Evolutionary conservation across 2,113 vertebrate genomes (phyloP).

Genomic region (Brachyhypopomus gauderio): DNA sequence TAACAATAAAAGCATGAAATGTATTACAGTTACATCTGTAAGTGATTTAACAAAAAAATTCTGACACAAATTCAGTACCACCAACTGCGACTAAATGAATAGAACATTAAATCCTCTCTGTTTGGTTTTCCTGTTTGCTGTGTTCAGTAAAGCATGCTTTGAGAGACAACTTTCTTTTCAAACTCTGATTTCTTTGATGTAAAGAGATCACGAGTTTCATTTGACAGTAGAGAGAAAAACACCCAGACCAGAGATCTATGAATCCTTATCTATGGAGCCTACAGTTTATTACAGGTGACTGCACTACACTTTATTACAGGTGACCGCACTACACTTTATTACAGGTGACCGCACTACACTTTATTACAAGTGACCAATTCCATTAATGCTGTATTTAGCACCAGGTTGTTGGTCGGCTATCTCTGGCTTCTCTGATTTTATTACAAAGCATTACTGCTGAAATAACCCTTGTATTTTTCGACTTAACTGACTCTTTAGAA

Average conservation of each 20-base stretch:
- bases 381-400: conserved; percentile 10
- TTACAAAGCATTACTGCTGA: conserved; percentile 11
- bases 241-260: not conserved
- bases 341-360: not conserved
- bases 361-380: conserved; percentile 30
- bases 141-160: not conserved
- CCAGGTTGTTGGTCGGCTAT: not conserved
- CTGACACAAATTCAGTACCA: not conserved
- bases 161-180: not conserved
- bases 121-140: not conserved
- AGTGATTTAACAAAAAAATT: not conserved
- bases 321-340: not conserved
- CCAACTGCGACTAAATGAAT: not conserved
- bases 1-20: not conserved
- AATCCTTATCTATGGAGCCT: no score
- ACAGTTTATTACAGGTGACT: not conserved
- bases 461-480: conserved; percentile 1
- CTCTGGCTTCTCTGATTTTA: conserved; percentile 16
- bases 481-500: not conserved
- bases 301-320: conserved; percentile 16
- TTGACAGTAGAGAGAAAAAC: conserved; percentile 1
- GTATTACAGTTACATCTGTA: not conserved
- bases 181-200: not conserved
- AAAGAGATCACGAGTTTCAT: not conserved
- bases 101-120: not conserved